Evolutionary conservation across 1,140 invertebrate species (phyloP).

Genomic region (Caerostris darwini): DNA sequence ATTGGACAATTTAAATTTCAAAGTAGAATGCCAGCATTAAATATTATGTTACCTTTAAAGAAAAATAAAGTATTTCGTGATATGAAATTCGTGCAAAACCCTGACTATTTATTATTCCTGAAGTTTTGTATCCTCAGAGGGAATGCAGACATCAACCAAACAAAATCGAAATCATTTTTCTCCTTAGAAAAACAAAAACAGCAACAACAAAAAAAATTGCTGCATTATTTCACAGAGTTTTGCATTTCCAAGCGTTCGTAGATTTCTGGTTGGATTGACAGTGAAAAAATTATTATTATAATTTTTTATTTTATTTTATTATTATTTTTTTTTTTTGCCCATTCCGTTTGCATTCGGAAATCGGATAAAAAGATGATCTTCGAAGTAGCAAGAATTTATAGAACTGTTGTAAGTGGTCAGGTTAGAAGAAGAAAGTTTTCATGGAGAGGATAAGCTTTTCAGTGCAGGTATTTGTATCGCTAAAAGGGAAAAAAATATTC

Average conservation of each 20-base stretch:
- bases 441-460: background rate
- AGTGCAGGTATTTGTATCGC: background rate
- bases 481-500: background rate
- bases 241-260: background rate
- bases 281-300: background rate
- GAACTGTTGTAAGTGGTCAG: conserved; percentile 6
- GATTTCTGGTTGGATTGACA: background rate
- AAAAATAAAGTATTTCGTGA: background rate
- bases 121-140: conserved; percentile 21
- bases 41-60: background rate
- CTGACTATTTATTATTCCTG: background rate
- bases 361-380: background rate
- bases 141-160: conserved; percentile 28
- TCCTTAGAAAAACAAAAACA: background rate
- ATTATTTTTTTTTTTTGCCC: too few relatives aligned
- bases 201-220: background rate
- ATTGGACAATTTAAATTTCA: background rate
- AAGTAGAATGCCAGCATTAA: background rate
- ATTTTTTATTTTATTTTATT: conserved; percentile 15
- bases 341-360: background rate
- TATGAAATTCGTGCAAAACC: background rate
- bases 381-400: background rate
- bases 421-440: background rate
- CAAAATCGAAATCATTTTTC: conserved; percentile 35
- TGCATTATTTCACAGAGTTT: conserved; percentile 8